Conservation (phyloP, 2,113 vertebrate species). For the Xerus inauris region DNA sequence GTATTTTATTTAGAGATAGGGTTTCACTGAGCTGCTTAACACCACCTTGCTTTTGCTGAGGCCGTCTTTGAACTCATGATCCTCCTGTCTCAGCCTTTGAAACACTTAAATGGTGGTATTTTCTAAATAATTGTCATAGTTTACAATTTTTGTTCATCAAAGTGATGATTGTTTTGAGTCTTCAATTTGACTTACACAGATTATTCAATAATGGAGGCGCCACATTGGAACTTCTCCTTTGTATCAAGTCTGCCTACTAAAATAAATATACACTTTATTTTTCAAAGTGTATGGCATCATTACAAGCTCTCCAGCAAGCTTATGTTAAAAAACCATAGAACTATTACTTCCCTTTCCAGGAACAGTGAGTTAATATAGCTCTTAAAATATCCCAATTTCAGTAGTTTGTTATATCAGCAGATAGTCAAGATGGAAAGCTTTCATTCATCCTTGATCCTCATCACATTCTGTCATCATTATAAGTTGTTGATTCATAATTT, state of each 20-base stretch:
- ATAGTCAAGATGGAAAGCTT: background rate
- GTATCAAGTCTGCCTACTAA: background rate
- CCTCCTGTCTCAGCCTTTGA: background rate
- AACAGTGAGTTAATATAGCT: background rate
- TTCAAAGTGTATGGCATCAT: background rate
- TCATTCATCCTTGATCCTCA: background rate
- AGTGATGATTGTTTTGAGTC: background rate
- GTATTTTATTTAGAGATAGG: too few relatives aligned
- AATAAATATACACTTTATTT: background rate
- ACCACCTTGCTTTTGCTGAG: too few relatives aligned
- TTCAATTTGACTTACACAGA: background rate
- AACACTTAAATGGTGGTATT: background rate
- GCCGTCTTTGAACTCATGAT: too few relatives aligned
- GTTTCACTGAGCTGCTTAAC: too few relatives aligned
- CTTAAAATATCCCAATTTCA: constrained; percentile 18
- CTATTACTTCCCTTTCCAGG: background rate
- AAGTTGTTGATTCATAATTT: constrained; percentile 31
- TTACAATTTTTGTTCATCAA: background rate
- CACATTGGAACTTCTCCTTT: background rate
- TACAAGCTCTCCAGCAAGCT: background rate
- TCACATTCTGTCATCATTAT: background rate
- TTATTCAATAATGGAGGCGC: background rate
- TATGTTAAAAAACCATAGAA: background rate
- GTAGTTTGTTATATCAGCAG: background rate
- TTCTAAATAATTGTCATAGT: background rate